A percentile compares a stretch with the other conserved stretches of the same genome.
phyloP scores from a whole-genome alignment of 2,888 invertebrate species.

The Desoria tigrina region DNA sequence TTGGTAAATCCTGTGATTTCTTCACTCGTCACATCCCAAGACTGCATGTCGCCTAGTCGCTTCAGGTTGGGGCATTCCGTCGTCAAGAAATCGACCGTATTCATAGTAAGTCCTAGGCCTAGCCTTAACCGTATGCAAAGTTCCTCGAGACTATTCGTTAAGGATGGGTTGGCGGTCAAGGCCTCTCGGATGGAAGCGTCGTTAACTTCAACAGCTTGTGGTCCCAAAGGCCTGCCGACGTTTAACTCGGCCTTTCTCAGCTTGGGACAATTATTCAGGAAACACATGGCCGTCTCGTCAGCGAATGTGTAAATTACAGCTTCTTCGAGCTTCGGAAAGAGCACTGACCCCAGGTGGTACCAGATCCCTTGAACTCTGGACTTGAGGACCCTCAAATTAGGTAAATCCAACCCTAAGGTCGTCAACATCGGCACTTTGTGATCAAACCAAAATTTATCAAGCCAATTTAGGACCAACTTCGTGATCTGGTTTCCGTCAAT shows the following conservation, averaged over 20 bases:
- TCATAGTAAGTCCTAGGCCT: slow-evolving; percentile 4
- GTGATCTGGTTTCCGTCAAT: neutral
- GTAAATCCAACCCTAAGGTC: slow-evolving; percentile 20
- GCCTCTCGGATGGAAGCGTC: neutral
- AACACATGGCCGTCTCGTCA: slow-evolving; percentile 18
- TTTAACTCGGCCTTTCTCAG: slow-evolving; percentile 32
- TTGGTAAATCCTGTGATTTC: slow-evolving; percentile 24
- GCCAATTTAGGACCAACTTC: slow-evolving; percentile 27
- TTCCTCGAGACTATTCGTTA: slow-evolving; percentile 16
- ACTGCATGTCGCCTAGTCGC: slow-evolving; percentile 36
- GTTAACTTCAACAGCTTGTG: neutral
- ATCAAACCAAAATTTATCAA: slow-evolving; percentile 24
- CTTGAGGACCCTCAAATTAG: slow-evolving; percentile 22
- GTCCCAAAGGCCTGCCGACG: neutral
- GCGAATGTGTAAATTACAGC: slow-evolving; percentile 31
- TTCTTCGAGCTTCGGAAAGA: slow-evolving; percentile 27
- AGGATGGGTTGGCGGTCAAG: slow-evolving; percentile 3
- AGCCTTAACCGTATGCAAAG: slow-evolving; percentile 34
- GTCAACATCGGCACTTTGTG: slow-evolving; percentile 19
- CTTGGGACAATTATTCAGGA: slow-evolving; percentile 23
- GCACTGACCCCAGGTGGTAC: slow-evolving; percentile 3
- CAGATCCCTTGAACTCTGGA: slow-evolving; percentile 28
- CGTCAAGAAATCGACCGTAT: slow-evolving; percentile 11
- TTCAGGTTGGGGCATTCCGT: slow-evolving; percentile 22
- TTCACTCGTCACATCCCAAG: slow-evolving; percentile 22